Percentiles rank a stretch among this genome's conserved stretches.
Evolutionary conservation across 1,140 invertebrate species (phyloP).

Genomic region (Polypedilum vanderplanki): DNA sequence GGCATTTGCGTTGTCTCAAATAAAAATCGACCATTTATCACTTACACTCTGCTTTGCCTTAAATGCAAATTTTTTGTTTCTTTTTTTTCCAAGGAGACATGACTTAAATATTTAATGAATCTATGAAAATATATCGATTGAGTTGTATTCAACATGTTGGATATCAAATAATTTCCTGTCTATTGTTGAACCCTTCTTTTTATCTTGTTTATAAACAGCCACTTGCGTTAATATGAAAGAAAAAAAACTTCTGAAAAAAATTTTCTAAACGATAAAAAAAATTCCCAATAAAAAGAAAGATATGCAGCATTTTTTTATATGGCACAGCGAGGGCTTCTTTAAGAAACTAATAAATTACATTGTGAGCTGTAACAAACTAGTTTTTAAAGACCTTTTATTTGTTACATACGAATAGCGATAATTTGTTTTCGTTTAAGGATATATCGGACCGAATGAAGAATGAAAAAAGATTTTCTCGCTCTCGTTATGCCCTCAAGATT

Average conservation of each 20-base stretch:
- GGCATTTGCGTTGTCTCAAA: neutral
- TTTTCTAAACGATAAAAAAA: too few relatives aligned
- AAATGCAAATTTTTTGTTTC: too few relatives aligned
- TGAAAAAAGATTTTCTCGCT: neutral
- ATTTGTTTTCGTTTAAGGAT: slow-evolving; percentile 14
- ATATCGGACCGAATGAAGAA: neutral
- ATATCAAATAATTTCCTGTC: too few relatives aligned
- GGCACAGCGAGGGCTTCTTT: neutral
- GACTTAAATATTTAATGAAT: too few relatives aligned
- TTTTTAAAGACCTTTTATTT: neutral
- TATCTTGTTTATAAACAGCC: neutral
- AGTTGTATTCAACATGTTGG: too few relatives aligned
- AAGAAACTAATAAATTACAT: slow-evolving; percentile 4
- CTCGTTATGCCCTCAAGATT: neutral
- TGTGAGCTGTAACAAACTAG: neutral
- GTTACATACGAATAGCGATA: neutral
- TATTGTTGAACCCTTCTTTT: too few relatives aligned
- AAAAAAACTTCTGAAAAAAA: too few relatives aligned
- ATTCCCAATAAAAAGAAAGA: too few relatives aligned
- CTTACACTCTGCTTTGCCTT: too few relatives aligned
- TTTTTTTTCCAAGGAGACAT: too few relatives aligned
- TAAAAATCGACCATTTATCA: too few relatives aligned
- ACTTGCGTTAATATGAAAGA: neutral
- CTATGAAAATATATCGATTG: too few relatives aligned
- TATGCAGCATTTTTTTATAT: neutral